Evolutionary conservation across 2,888 invertebrate genomes (phyloP), one percentile per base, ranked within the genome.

Genomic region (Orchestes rusci): DNA sequence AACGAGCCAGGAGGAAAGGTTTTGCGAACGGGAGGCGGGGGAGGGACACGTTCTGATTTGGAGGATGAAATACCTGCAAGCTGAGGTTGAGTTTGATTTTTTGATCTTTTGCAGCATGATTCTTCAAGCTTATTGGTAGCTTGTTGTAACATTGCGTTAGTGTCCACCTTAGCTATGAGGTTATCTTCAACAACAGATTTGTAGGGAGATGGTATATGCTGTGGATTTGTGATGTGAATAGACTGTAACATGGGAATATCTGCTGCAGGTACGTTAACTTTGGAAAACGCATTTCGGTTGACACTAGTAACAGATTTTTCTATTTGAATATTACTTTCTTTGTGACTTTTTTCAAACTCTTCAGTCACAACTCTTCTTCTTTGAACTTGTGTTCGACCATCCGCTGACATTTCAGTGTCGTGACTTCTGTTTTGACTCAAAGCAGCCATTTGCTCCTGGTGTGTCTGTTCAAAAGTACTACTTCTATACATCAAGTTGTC

Each of bases 341-440:
- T 77, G 60, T 80, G 80, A 1, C 73, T 74, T 46, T 73, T 74
- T 64, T 82, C 82, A 53, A 72, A 82, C 61, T 82, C 80, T 67
- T 82, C 82, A 51, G 74, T 79, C 1, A 80, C 76, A 56, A 75
- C 76, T 60, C 72, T 77, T 7, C 75, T 76, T 2, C 77, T 73
- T 58, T 81, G 78, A 34, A 82, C 72, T 55, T 77, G 77, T n/a
- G 74, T 73, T 15, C 52, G 16, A 12, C 63, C 62, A 46, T 60
- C 61, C 30, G 54, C 53, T 15, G 59, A 60, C 29, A 36, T 51
- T 50, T 64, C 57, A 2, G 57, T 50, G 31, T 54, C 56, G 30
- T 60, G 51, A 31, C 49, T 54, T 45, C 64, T 56, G 8, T 56
- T 53, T 40, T 62, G 53, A 18, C 54, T 59, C 35, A 53, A 29